A percentile compares a stretch with the other conserved stretches of the same genome.
Evolutionary conservation across 64 coral and sea anemone genomes (phyloP).

Genomic region (Dendronephthya gigantea): DNA sequence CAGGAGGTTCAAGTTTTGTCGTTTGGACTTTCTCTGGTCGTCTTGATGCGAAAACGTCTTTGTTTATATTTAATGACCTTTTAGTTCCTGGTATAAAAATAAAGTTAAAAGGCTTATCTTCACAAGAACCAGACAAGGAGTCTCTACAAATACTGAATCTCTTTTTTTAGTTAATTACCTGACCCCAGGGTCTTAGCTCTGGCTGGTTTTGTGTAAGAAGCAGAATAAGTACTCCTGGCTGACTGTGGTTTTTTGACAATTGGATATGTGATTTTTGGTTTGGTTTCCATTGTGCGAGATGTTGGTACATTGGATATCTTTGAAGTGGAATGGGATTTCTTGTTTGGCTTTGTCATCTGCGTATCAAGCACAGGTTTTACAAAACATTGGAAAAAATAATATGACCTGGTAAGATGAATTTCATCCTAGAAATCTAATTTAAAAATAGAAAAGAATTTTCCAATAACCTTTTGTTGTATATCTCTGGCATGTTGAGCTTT

Average conservation of each 20-base stretch:
- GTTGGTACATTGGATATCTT: neutral
- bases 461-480: neutral
- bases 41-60: neutral
- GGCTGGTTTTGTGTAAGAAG: neutral
- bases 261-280: neutral
- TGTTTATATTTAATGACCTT: neutral
- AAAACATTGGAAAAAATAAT: neutral
- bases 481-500: constrained; percentile 12
- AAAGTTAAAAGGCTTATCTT: too few species aligned
- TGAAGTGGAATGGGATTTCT: neutral
- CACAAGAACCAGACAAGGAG: too few species aligned
- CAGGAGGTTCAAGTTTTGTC: too few species aligned
- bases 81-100: neutral
- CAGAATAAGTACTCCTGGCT: neutral
- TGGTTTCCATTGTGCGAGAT: neutral
- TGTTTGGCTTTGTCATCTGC: neutral
- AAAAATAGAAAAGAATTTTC: too few species aligned
- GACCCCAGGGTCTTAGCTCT: neutral
- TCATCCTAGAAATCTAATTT: too few species aligned
- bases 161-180: neutral
- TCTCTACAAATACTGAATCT: too few species aligned
- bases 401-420: too few species aligned
- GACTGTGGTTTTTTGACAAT: neutral
- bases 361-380: neutral
- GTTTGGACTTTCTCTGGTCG: neutral